phyloP scores from a whole-genome alignment of 1,140 invertebrate species.

The Lucilia cuprina region DNA sequence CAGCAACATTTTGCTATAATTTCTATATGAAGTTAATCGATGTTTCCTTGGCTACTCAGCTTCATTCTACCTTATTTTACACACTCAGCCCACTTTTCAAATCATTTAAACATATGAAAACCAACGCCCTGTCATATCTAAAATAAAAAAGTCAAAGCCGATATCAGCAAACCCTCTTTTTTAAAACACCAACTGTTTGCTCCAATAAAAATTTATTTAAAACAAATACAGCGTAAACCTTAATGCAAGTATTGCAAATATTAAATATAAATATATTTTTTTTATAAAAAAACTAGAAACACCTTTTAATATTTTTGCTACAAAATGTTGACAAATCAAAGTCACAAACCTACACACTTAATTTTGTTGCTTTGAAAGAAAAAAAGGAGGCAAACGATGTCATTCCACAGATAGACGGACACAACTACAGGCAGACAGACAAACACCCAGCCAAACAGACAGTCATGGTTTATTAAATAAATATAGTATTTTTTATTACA shows the following conservation, averaged over 20 bases:
- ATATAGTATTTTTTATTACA: not conserved
- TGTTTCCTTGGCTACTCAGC: no score
- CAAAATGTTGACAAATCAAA: conserved; percentile 10
- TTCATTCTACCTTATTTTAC: no score
- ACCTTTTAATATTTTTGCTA: not conserved
- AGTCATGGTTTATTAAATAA: not conserved
- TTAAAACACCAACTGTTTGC: not conserved
- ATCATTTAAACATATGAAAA: not conserved
- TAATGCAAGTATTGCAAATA: not conserved
- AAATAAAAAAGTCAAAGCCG: not conserved
- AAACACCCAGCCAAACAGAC: not conserved
- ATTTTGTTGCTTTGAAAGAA: not conserved
- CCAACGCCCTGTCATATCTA: not conserved
- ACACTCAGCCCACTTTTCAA: no score
- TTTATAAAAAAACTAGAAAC: not conserved
- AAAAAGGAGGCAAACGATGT: not conserved
- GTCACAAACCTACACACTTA: not conserved
- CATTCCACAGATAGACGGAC: not conserved
- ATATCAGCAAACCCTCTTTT: not conserved
- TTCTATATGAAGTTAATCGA: no score
- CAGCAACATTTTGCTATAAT: no score
- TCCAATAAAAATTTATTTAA: not conserved
- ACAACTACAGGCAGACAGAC: not conserved
- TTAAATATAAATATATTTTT: not conserved
- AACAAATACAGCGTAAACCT: not conserved